Percentiles rank a stretch among this genome's conserved stretches.
Conservation (phyloP, 2,113 vertebrate genomes). For the Acanthisitta chloris region DNA sequence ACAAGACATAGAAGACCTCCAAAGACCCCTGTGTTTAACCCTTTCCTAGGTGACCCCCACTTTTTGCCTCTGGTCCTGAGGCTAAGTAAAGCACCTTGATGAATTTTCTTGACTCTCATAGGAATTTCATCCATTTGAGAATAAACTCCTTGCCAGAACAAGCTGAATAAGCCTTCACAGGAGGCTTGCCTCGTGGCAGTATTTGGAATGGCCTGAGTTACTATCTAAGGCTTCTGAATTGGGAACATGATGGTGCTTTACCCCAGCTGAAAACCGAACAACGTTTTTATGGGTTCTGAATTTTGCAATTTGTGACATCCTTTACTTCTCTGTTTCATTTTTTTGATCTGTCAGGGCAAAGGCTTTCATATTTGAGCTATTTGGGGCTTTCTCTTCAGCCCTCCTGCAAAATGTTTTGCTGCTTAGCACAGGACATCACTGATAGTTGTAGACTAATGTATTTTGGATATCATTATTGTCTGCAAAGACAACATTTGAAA, state of each 20-base stretch:
- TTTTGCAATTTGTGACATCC: neutral
- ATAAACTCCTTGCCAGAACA: neutral
- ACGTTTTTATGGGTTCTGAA: neutral
- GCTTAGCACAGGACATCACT: neutral
- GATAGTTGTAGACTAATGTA: neutral
- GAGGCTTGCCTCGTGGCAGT: neutral
- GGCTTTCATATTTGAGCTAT: neutral
- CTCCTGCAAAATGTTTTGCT: neutral
- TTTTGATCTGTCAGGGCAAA: neutral
- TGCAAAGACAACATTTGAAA: neutral
- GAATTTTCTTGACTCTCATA: neutral
- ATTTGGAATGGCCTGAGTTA: neutral
- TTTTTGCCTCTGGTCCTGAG: neutral
- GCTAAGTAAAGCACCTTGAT: neutral
- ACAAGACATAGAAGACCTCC: neutral
- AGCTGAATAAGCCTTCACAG: fast-evolving
- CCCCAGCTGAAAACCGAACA: neutral
- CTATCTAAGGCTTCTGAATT: neutral
- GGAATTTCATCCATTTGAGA: neutral
- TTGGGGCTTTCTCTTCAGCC: neutral
- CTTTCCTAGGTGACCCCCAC: neutral
- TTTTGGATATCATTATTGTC: neutral
- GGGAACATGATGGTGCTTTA: neutral
- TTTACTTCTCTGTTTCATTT: neutral
- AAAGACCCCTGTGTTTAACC: neutral